Percentiles rank a stretch among this genome's conserved stretches.
Conservation (phyloP, 2,113 vertebrate genomes). For the Pelusios castaneus region DNA sequence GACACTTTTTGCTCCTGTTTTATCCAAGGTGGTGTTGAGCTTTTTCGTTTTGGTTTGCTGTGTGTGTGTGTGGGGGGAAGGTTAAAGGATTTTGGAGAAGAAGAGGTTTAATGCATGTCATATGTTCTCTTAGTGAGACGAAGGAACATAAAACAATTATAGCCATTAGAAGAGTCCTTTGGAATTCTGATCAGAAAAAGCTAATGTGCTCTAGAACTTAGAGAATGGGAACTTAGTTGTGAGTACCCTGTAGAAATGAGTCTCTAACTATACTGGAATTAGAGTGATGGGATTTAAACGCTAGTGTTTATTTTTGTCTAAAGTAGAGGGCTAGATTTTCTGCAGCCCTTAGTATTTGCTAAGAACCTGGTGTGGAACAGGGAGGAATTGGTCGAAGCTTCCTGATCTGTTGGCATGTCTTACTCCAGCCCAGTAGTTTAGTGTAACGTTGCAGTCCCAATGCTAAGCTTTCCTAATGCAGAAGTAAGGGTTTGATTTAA, state of each 20-base stretch:
- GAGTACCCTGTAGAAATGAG: background rate
- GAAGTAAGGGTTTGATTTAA: background rate
- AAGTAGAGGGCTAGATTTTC: background rate
- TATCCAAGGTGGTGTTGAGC: background rate
- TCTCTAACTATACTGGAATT: background rate
- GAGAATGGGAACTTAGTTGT: background rate
- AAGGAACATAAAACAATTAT: background rate
- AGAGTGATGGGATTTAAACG: background rate
- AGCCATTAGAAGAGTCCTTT: background rate
- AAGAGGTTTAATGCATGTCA: background rate
- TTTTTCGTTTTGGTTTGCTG: too few relatives aligned
- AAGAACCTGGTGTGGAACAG: background rate
- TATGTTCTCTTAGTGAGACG: background rate
- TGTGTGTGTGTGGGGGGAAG: too few relatives aligned
- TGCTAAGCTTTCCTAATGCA: background rate
- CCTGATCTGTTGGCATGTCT: background rate
- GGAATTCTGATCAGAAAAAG: conserved; percentile 16
- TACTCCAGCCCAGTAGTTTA: background rate
- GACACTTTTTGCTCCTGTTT: background rate
- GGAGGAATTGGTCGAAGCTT: background rate
- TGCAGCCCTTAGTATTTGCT: background rate
- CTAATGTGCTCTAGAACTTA: background rate
- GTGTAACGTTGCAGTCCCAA: background rate
- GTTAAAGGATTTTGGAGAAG: background rate
- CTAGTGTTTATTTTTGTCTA: background rate